These are phyloP conservation scores for Hippoglossus hippoglossus DNA, from an alignment of 2,797 vertebrate genomes.

Conservation along the genomic window DNA sequence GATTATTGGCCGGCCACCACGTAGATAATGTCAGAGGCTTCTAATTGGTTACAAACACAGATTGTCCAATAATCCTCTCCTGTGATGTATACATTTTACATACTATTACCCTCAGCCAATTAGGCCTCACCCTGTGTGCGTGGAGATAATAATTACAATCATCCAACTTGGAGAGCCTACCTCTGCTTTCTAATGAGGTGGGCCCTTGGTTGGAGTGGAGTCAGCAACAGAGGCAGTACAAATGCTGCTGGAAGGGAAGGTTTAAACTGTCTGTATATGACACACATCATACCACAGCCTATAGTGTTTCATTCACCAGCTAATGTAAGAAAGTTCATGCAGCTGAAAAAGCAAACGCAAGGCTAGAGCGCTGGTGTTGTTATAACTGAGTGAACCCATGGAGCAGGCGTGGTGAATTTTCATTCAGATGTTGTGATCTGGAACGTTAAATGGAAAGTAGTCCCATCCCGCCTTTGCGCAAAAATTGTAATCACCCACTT, in stretches of 20 bases:
- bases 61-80: conserved; percentile 53
- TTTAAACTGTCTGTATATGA: conserved; percentile 1
- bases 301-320: background rate
- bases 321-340: conserved; percentile 9
- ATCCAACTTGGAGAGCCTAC: conserved; percentile 54
- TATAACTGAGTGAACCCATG: conserved; percentile 29
- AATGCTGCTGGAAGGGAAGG: background rate
- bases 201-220: conserved; percentile 43
- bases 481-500: conserved; percentile 77
- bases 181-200: conserved; percentile 53
- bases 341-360: conserved; percentile 10
- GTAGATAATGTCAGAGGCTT: conserved; percentile 44
- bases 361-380: conserved; percentile 29
- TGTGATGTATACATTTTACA: conserved; percentile 56
- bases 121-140: conserved; percentile 33
- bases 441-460: conserved; percentile 65
- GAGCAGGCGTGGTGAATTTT: conserved; percentile 41
- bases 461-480: conserved; percentile 50
- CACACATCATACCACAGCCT: background rate
- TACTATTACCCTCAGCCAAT: conserved; percentile 62
- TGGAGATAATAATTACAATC: conserved; percentile 63
- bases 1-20: conserved; percentile 49
- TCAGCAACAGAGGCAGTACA: conserved; percentile 32
- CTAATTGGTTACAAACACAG: conserved; percentile 58
- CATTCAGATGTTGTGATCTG: conserved; percentile 63